Conservation (phyloP, 2,797 vertebrate species). For the Sorex maritimensis region DNA sequence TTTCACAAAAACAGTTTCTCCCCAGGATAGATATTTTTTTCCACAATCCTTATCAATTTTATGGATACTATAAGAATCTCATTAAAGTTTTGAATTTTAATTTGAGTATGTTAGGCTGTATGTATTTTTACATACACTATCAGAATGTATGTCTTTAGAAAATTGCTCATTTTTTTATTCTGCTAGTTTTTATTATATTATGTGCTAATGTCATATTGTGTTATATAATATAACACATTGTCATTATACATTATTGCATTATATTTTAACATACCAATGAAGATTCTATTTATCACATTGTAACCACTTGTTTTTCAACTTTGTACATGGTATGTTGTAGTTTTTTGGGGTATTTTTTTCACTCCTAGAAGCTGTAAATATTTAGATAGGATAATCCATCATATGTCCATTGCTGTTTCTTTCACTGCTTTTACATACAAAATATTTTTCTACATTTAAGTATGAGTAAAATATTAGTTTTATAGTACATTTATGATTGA, state of each 20-base stretch:
- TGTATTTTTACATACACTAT: not conserved
- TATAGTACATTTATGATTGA: constrained; percentile 7
- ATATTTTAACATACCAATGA: not conserved
- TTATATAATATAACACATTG: not conserved
- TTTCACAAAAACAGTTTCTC: not conserved
- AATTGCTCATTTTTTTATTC: constrained; percentile 31
- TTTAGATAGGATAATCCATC: constrained; percentile 36
- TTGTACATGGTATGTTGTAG: not conserved
- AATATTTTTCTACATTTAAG: not conserved
- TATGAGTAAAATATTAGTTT: constrained; percentile 43
- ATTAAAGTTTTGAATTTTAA: not conserved
- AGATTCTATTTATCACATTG: constrained; percentile 5
- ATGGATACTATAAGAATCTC: not conserved
- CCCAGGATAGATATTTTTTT: not conserved
- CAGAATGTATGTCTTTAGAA: not conserved
- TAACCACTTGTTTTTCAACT: constrained; percentile 33
- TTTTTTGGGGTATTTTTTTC: not conserved
- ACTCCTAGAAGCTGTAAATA: constrained; percentile 59
- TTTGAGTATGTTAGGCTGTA: not conserved
- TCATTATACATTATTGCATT: not conserved
- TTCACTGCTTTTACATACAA: not conserved
- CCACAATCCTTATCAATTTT: not conserved
- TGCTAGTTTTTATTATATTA: constrained; percentile 32
- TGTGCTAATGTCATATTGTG: not conserved
- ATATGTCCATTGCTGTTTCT: constrained; percentile 26